These are phyloP conservation scores for Uropsilus gracilis DNA, from an alignment of 2,113 vertebrate species.

Conservation along the genomic window DNA sequence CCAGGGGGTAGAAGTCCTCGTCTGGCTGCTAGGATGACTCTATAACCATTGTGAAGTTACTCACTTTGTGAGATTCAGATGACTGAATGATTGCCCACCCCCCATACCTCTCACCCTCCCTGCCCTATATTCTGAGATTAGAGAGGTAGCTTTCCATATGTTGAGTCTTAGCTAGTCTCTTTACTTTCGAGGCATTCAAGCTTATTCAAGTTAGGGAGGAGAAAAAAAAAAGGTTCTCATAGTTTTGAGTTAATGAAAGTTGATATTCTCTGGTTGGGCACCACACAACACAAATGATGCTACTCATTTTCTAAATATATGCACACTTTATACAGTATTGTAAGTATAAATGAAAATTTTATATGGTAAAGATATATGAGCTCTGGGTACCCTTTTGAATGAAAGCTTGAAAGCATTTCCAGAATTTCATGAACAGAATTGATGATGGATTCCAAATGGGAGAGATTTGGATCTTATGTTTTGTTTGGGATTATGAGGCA, in stretches of 20 bases:
- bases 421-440: neutral
- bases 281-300: neutral
- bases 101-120: neutral
- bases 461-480: slow-evolving; percentile 1
- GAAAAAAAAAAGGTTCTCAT: neutral
- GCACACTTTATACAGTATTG: neutral
- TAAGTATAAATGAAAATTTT: slow-evolving; percentile 59
- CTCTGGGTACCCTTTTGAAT: neutral
- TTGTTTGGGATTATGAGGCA: neutral
- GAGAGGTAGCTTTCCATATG: neutral
- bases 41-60: neutral
- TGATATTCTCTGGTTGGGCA: slow-evolving; percentile 40
- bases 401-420: neutral
- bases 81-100: neutral
- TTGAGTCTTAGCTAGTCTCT: neutral
- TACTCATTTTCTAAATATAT: slow-evolving; percentile 38
- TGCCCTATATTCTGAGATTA: neutral
- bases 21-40: fast-evolving
- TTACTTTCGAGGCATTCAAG: neutral
- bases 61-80: neutral
- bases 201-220: neutral
- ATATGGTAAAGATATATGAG: neutral
- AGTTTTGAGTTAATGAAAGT: neutral
- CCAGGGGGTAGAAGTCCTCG: neutral
- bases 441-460: neutral